Percentiles rank a stretch among this genome's conserved stretches.
These are phyloP conservation scores for Acrobeloides nanus DNA, from an alignment of 2,888 invertebrate species.

Conservation along the genomic window DNA sequence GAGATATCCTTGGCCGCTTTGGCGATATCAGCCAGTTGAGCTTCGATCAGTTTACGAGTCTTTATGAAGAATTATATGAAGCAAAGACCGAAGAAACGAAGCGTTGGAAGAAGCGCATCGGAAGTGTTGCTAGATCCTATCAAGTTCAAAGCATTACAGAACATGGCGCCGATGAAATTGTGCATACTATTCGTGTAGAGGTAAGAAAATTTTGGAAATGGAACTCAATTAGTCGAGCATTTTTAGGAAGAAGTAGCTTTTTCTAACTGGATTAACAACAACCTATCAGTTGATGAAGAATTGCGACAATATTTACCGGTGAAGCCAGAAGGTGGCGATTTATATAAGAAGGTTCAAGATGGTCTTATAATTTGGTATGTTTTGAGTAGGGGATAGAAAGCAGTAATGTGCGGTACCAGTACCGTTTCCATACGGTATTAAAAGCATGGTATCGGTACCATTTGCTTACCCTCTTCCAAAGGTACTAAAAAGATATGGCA, in stretches of 20 bases:
- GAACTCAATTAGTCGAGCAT: neutral
- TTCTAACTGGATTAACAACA: conserved; percentile 88
- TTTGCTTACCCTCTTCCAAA: too few species aligned
- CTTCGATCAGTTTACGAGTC: conserved; percentile 73
- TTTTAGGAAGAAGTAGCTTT: conserved; percentile 89
- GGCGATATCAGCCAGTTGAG: conserved; percentile 67
- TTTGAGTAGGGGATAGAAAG: too few species aligned
- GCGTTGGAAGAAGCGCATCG: conserved; percentile 73
- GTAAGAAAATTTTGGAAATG: conserved; percentile 19
- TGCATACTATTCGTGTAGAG: conserved; percentile 73
- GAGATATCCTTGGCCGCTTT: conserved; percentile 36
- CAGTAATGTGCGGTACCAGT: too few species aligned
- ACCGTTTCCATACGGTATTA: too few species aligned
- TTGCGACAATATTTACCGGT: conserved; percentile 82
- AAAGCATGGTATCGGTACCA: too few species aligned
- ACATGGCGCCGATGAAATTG: conserved; percentile 65
- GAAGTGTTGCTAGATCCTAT: conserved; percentile 70
- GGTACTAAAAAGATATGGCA: too few species aligned
- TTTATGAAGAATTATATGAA: conserved; percentile 78
- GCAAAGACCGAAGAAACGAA: conserved; percentile 72
- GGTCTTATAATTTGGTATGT: conserved; percentile 87
- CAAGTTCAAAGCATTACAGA: conserved; percentile 36
- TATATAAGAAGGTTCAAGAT: conserved; percentile 88
- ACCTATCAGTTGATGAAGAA: conserved; percentile 75
- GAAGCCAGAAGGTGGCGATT: conserved; percentile 76